Evolutionary conservation across 1,140 invertebrate species (phyloP), one percentile per base, ranked within the genome.

Genomic region (Chlorops oryzae): DNA sequence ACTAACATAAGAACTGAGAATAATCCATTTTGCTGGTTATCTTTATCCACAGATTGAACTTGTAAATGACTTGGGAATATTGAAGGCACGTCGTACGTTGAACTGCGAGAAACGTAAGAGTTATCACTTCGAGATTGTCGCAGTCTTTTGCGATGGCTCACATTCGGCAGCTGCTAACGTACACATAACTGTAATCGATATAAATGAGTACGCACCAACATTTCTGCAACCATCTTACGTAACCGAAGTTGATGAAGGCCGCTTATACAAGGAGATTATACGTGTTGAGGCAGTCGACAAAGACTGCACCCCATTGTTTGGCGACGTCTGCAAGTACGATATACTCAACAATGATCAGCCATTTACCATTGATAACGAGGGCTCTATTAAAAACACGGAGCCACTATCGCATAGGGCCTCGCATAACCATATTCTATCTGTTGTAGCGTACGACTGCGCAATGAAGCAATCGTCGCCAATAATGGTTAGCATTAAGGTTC

Each of bases 401-500:
- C 85, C 89, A 0, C 73, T 98, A 55, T 89, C 93, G 49, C 96
- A 93, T 74, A 88, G 90, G 64, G 78, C 85, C 28, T 90, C 88
- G 1, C 92, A 94, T 74, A 98, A 96, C 73, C 92, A 96, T 73
- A 96, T 97, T 54, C 77, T 98, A n/a, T 89, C 87, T 12, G 91
- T 96, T 25, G 90, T 95, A n/a, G 94, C 93, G 0, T 93, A 91
- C 66, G 93, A 97, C 70, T 97, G 94, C 66, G 92, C 91, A 13
- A 93, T 92, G 86, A 91, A 90, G 65, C 82, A 85, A 63, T 86
- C 84, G 2, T 80, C 88, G 5, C 91, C 92, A 0, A 89, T 93
- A 2, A 88, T 96, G 82, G 90, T 97, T 54, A 97, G 91, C 59
- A 89, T 97, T 64, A 90, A 92, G 74, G 90, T 98, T 15, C 57